Conservation (phyloP, 2,797 vertebrate genomes). For the Melanotaenia pygmaea region DNA sequence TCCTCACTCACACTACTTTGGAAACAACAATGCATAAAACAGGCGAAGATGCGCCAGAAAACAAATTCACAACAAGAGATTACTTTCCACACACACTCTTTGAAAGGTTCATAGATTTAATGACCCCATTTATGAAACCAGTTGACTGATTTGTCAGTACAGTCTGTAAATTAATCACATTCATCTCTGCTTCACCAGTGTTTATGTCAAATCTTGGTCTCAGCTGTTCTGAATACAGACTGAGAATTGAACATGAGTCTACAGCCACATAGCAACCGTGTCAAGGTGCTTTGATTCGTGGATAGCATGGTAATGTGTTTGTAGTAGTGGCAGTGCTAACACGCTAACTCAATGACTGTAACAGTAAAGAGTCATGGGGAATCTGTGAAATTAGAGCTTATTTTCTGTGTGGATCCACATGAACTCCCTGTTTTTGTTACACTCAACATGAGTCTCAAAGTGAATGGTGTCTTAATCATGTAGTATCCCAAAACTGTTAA, state of each 20-base stretch:
- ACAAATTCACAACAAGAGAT: slow-evolving; percentile 35
- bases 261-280: background rate
- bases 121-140: slow-evolving; percentile 30
- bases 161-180: slow-evolving; percentile 12
- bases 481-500: background rate
- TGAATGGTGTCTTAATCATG: background rate
- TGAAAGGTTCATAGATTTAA: slow-evolving; percentile 36
- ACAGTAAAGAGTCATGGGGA: background rate
- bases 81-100: slow-evolving; percentile 28
- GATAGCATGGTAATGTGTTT: slow-evolving; percentile 1
- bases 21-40: slow-evolving; percentile 43
- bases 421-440: background rate
- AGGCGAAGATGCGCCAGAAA: slow-evolving; percentile 22
- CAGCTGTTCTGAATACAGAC: background rate
- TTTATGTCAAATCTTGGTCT: slow-evolving; percentile 9
- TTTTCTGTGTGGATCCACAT: background rate
- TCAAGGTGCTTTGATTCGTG: slow-evolving; percentile 1
- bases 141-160: slow-evolving; percentile 25
- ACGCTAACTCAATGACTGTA: background rate
- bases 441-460: background rate
- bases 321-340: background rate
- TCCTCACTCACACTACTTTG: slow-evolving; percentile 60
- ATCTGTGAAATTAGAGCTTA: background rate
- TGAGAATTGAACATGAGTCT: slow-evolving; percentile 1
- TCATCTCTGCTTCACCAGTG: slow-evolving; percentile 6